Evolutionary conservation across 2,888 invertebrate genomes (phyloP).

Genomic region (Eilema caniola): DNA sequence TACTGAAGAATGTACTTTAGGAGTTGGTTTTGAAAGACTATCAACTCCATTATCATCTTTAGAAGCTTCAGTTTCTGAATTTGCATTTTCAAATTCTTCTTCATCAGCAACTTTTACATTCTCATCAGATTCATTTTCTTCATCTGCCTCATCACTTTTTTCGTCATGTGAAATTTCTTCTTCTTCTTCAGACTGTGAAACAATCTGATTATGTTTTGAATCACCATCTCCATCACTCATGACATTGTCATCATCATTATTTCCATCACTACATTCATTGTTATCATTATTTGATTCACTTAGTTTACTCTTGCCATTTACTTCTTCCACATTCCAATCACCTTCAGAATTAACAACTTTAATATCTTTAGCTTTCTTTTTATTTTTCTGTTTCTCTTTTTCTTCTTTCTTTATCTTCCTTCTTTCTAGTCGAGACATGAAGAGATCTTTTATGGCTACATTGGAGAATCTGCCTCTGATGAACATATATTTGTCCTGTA

Average conservation of each 20-base stretch:
- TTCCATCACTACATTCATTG: constrained; percentile 18
- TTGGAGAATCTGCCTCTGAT: constrained; percentile 72
- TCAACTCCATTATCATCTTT: not conserved
- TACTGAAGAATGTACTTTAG: not conserved
- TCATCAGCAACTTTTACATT: constrained; percentile 22
- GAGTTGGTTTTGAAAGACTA: not conserved
- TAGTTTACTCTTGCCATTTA: constrained; percentile 41
- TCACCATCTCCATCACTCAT: constrained; percentile 18
- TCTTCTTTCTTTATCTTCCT: constrained; percentile 76
- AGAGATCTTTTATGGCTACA: constrained; percentile 76
- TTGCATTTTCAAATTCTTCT: constrained; percentile 13
- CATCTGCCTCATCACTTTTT: constrained; percentile 9
- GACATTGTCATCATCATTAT: constrained; percentile 20
- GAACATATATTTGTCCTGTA: constrained; percentile 75
- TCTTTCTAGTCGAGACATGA: constrained; percentile 80
- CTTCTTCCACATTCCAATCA: constrained; percentile 71
- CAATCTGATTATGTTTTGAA: constrained; percentile 21
- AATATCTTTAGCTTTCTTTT: constrained; percentile 60
- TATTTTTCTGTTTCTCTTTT: constrained; percentile 71
- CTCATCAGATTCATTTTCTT: constrained; percentile 22
- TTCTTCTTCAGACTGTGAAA: constrained; percentile 21
- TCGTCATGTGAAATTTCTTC: constrained; percentile 1
- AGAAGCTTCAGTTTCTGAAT: constrained; percentile 16
- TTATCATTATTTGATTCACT: constrained; percentile 25
- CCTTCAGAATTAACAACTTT: constrained; percentile 66